Base-by-base conservation (phyloP, 2,113 vertebrate genomes). In the Eleginops maclovinus region DNA sequence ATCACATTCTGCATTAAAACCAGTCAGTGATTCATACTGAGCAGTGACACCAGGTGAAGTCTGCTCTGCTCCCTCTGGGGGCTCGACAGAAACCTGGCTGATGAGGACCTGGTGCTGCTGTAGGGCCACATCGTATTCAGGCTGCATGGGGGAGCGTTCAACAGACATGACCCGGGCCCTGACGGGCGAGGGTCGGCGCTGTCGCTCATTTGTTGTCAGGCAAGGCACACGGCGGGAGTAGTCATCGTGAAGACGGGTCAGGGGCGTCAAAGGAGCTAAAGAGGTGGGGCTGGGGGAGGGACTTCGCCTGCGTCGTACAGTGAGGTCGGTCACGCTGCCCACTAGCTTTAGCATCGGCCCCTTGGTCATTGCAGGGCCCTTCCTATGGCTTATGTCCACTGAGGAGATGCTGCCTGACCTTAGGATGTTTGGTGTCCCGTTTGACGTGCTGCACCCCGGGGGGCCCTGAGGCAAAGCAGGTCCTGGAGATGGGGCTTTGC, bases 201-300 rank as follows among this genome's bases (percentile, higher is more conserved):
- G 92, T 13, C 94, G 91, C 60, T 95, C 96, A 0, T 47, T 87
- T 78, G 94, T 93, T 0, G 92, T 83, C 31, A 89, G 78, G 59
- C 94, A 94, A 81, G 97, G 96, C 82, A 92, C 90, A 1, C 98
- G 95, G 65, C 96, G 96, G 4, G 97, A 98, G 59, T 99, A 99
- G 93, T 97, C 96, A 1, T 99, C 98, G 0, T 99, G 98, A 60
- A 99, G 92, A 54, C 91, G 93, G 89, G 95, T 95, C 92, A 56
- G 85, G 77, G 80, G 86, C 50, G 74, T 92, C 90, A 87, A 78
- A 21, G 70, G 86, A 67, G 44, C 90, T 81, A 0, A 54, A 3
- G 24, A 84, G 40, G 67, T 21, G 64, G 82, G 70, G 21, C 56
- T 85, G 21, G 94, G 93, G 50, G 90, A 84, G 19, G 89, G 47